These are phyloP conservation scores for Selene dorsalis DNA, from an alignment of 2,797 vertebrate genomes.

Conservation along the genomic window DNA sequence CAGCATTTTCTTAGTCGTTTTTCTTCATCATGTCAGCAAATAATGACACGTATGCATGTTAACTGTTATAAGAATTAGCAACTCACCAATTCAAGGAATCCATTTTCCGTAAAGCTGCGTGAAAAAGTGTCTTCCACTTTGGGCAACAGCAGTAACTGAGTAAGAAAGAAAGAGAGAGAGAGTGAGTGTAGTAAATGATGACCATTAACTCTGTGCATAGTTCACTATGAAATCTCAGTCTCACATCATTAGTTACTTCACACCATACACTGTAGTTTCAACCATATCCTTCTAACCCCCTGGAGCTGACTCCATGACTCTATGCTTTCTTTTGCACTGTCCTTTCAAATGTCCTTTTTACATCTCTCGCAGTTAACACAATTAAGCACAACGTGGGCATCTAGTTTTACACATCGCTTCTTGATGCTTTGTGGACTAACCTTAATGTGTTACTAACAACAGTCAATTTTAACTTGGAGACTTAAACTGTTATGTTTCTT, in stretches of 20 bases:
- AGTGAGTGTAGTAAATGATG: not conserved
- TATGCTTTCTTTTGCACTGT: not conserved
- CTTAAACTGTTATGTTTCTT: not conserved
- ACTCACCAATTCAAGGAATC: conserved; percentile 7
- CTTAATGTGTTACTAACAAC: not conserved
- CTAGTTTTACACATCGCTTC: not conserved
- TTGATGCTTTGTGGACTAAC: not conserved
- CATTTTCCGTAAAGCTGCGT: not conserved
- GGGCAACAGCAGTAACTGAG: conserved; percentile 1
- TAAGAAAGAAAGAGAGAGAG: not conserved
- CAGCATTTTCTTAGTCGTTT: not conserved
- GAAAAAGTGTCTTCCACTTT: not conserved
- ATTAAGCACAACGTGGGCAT: not conserved
- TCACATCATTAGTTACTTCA: conserved; percentile 47
- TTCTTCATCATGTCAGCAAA: not conserved
- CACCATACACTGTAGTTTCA: not conserved
- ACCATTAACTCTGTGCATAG: not conserved
- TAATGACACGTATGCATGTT: not conserved
- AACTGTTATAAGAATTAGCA: not conserved
- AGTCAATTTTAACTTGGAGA: not conserved
- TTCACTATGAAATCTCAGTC: conserved; percentile 29
- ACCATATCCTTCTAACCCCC: conserved; percentile 28
- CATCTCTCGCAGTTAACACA: not conserved
- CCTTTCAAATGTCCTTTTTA: not conserved
- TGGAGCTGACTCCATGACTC: not conserved